Base-by-base conservation (phyloP, 2,797 vertebrate genomes). In the Falco berigora region DNA sequence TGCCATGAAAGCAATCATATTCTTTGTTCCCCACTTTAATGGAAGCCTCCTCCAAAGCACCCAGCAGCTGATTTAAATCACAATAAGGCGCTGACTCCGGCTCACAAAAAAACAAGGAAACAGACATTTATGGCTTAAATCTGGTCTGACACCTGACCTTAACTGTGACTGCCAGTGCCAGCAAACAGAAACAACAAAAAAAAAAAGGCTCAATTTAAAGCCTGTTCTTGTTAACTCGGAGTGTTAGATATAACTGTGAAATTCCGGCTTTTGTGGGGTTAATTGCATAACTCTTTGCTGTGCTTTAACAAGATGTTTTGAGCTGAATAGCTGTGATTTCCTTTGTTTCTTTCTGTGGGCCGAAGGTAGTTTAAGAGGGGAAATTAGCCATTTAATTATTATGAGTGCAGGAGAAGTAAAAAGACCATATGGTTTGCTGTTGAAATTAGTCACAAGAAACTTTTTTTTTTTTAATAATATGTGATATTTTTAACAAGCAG, bases 361-460 rank as follows among this genome's bases (percentile, higher is more conserved):
- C 92, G 81, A 73, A 79, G 86, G 93, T 92, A 91, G 88, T 86
- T 94, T 97, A 92, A 89, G 88, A 94, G 94, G 97, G 96, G 91
- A 97, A 98, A 98, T 97, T 96, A 95, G 96, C 79, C 94, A 96
- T 97, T 97, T 97, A 97, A 98, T 95, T 96, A 95, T 97, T 97
- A 98, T 97, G 95, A 97, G 97, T 94, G 90, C 97, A 96, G 59
- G 64, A 95, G 96, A 98, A 98, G 96, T 95, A 95, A 97, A 96
- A 96, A 97, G 96, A 97, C 97, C 97, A 97, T 97, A 98, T 98
- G 97, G 97, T 96, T 97, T 97, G 96, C 94, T 97, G 95, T 97
- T 95, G 95, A 98, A 97, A 97, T 98, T 97, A 98, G 97, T 97
- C 97, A 97, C 98, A 97, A 98, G 96, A 97, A 97, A 97, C 97